A percentile compares a stretch with the other conserved stretches of the same genome.
phyloP scores from a whole-genome alignment of 2,888 invertebrate genomes.

The Nomada goodeniana region DNA sequence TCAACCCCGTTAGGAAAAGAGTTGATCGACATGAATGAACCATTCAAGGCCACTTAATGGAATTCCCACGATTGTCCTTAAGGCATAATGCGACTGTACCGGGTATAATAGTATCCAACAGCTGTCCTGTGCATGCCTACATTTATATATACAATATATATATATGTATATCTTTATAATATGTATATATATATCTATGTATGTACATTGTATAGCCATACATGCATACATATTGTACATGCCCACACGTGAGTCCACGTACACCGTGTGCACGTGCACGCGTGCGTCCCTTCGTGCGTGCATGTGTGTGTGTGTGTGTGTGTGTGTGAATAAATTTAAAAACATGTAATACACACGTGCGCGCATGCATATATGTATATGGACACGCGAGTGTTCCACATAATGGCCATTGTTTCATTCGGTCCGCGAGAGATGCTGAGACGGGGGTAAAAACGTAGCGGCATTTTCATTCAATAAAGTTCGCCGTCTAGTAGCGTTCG shows the following conservation, averaged over 20 bases:
- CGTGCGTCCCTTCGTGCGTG: constrained; percentile 9
- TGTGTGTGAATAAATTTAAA: constrained; percentile 32
- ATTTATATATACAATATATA: constrained; percentile 25
- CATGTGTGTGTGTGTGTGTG: background rate
- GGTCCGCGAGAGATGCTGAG: constrained; percentile 73
- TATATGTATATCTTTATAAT: background rate
- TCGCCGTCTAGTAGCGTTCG: constrained; percentile 38
- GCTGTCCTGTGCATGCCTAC: constrained; percentile 60
- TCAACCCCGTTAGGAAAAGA: constrained; percentile 82
- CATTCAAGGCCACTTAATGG: constrained; percentile 83
- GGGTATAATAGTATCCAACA: constrained; percentile 74
- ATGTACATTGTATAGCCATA: background rate
- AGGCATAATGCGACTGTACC: constrained; percentile 80
- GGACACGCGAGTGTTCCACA: constrained; percentile 73
- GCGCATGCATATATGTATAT: constrained; percentile 47
- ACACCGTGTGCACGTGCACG: constrained; percentile 41
- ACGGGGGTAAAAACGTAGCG: constrained; percentile 77
- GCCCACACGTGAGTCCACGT: background rate
- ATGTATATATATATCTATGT: background rate
- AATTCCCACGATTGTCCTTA: constrained; percentile 84
- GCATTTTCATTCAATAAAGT: constrained; percentile 81
- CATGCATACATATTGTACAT: constrained; percentile 23
- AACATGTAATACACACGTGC: constrained; percentile 40
- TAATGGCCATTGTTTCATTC: constrained; percentile 81
- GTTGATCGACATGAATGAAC: constrained; percentile 84